These are phyloP conservation scores for Pyrrhosoma nymphula DNA, from an alignment of 2,888 invertebrate genomes.

Conservation along the genomic window DNA sequence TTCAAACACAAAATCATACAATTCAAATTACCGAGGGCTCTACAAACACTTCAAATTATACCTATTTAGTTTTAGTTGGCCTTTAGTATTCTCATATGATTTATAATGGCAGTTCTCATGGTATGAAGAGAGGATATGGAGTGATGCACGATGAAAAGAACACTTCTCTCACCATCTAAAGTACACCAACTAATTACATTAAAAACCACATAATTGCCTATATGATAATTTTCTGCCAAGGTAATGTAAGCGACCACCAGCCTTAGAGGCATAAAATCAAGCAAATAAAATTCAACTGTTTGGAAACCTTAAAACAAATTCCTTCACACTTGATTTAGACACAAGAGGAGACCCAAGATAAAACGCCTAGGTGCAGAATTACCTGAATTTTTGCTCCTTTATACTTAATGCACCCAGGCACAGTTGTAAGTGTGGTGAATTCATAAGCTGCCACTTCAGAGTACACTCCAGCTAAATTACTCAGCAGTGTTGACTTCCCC, in stretches of 20 bases:
- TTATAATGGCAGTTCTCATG: constrained; percentile 8
- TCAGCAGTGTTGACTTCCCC: constrained; percentile 98
- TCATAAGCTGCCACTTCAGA: constrained; percentile 99
- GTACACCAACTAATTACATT: constrained; percentile 14
- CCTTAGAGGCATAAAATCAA: not conserved
- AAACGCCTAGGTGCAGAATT: constrained; percentile 69
- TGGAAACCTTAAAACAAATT: not conserved
- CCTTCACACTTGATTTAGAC: not conserved
- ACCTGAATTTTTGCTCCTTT: constrained; percentile 99
- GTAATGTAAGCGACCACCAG: not conserved
- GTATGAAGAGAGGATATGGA: too few species aligned
- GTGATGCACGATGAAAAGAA: not conserved
- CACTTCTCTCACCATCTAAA: not conserved
- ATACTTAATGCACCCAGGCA: constrained; percentile 99
- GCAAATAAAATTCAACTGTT: not conserved
- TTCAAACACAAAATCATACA: constrained; percentile 18
- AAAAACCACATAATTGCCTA: not conserved
- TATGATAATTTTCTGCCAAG: not conserved
- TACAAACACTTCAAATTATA: not conserved
- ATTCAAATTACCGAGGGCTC: not conserved
- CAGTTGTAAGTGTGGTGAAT: constrained; percentile 99
- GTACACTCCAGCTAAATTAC: constrained; percentile 99
- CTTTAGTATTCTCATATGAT: not conserved
- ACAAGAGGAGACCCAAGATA: not conserved
- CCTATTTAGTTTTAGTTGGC: not conserved